Evolutionary conservation across 1,140 invertebrate species (phyloP).

Genomic region (Drosophila pruinosa): DNA sequence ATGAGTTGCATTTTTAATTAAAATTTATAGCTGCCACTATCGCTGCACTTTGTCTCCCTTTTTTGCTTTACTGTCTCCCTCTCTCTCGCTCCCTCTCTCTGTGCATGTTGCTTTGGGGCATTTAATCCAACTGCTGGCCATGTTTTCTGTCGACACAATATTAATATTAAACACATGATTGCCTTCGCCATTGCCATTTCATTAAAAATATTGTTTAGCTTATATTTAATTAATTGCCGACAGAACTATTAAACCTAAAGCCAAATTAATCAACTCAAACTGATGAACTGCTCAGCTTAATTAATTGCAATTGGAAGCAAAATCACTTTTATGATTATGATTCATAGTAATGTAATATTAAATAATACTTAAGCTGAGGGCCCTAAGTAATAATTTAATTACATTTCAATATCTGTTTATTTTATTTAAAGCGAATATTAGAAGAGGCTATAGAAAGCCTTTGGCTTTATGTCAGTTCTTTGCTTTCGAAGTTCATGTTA

Average conservation of each 20-base stretch:
- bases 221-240: slow-evolving; percentile 74
- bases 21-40: slow-evolving; percentile 65
- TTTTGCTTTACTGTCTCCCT: neutral
- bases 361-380: no score
- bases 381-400: no score
- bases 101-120: slow-evolving; percentile 1
- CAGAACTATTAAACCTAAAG: slow-evolving; percentile 46
- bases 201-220: slow-evolving; percentile 82
- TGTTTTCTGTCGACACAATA: slow-evolving; percentile 71
- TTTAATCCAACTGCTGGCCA: slow-evolving; percentile 59
- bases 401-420: no score
- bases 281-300: neutral
- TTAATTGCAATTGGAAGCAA: neutral
- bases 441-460: no score
- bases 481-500: no score
- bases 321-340: neutral
- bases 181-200: slow-evolving; percentile 70
- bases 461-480: no score
- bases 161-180: slow-evolving; percentile 82
- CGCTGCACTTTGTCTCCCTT: neutral
- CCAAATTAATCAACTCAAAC: slow-evolving; percentile 15
- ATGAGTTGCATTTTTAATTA: slow-evolving; percentile 82
- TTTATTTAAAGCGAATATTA: no score
- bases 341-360: no score
- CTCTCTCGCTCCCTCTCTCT: neutral